Evolutionary conservation across 2,888 invertebrate genomes (phyloP).

Genomic region (Eurytoma californica): DNA sequence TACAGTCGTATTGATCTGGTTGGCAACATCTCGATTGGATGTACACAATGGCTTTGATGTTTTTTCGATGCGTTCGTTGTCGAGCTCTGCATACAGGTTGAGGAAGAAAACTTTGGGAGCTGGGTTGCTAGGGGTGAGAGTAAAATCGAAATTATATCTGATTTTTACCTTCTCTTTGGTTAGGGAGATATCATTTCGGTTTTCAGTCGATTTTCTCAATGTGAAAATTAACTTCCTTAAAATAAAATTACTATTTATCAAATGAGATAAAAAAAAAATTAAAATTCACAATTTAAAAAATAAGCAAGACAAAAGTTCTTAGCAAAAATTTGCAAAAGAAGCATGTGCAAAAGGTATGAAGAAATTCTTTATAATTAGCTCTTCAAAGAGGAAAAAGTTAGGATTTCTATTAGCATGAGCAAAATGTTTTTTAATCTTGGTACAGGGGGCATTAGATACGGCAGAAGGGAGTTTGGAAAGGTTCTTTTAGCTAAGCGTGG

Average conservation of each 20-base stretch:
- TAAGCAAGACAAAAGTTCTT: background rate
- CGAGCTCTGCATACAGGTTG: background rate
- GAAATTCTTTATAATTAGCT: background rate
- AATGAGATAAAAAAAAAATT: too few species aligned
- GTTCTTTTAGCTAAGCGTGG: constrained; percentile 7
- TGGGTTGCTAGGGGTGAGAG: background rate
- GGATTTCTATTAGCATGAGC: constrained; percentile 35
- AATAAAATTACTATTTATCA: too few species aligned
- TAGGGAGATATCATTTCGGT: too few species aligned
- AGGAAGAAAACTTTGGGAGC: constrained; percentile 19
- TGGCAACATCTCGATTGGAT: constrained; percentile 71
- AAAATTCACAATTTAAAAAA: background rate
- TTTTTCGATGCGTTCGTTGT: constrained; percentile 24
- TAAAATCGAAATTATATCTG: too few species aligned
- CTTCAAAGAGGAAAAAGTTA: constrained; percentile 9
- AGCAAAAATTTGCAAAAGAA: background rate
- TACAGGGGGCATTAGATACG: constrained; percentile 29
- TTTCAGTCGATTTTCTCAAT: too few species aligned
- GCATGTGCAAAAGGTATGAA: background rate
- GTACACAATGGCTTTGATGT: constrained; percentile 63
- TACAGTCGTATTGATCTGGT: constrained; percentile 75
- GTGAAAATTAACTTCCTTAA: too few species aligned
- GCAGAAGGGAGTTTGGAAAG: constrained; percentile 13
- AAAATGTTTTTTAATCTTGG: constrained; percentile 34
- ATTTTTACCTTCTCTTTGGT: too few species aligned